Evolutionary conservation across 1,140 invertebrate species (phyloP).

Genomic region (Heliconius hermathena): DNA sequence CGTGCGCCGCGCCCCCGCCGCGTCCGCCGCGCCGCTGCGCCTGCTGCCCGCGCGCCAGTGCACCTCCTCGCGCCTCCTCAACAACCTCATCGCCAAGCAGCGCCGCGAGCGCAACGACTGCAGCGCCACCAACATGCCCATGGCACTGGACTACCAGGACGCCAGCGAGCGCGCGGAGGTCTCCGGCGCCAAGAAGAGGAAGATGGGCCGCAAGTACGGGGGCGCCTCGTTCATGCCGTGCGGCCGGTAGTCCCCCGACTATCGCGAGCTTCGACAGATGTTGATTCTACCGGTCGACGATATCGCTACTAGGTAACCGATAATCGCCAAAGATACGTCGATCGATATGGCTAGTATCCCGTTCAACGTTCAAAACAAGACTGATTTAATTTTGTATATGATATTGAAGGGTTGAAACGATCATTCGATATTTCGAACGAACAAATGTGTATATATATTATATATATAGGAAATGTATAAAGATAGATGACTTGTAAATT

Average conservation of each 20-base stretch:
- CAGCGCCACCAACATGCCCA: constrained; percentile 50
- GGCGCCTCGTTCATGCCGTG: constrained; percentile 73
- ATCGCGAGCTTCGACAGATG: not conserved
- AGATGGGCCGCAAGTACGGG: constrained; percentile 67
- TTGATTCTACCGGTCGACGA: not conserved
- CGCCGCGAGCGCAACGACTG: constrained; percentile 49
- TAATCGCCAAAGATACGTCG: too few species aligned
- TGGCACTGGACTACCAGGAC: constrained; percentile 51
- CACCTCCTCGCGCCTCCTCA: constrained; percentile 58
- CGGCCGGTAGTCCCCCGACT: constrained; percentile 56
- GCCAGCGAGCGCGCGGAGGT: constrained; percentile 45
- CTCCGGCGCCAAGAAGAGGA: constrained; percentile 69
- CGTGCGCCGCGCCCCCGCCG: constrained; percentile 30
- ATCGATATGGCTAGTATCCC: not conserved
- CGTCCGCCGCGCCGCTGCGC: constrained; percentile 34
- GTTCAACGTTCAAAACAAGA: constrained; percentile 65
- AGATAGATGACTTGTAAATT: constrained; percentile 45
- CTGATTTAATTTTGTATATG: constrained; percentile 77
- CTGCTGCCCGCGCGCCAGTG: constrained; percentile 51
- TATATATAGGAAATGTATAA: constrained; percentile 59
- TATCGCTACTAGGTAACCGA: too few species aligned
- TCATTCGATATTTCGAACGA: constrained; percentile 51
- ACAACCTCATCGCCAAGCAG: constrained; percentile 63
- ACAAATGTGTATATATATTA: constrained; percentile 63
- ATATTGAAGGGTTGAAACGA: constrained; percentile 52